Base-by-base conservation (phyloP, 1,140 invertebrate genomes). In the Phymastichus coffea region DNA sequence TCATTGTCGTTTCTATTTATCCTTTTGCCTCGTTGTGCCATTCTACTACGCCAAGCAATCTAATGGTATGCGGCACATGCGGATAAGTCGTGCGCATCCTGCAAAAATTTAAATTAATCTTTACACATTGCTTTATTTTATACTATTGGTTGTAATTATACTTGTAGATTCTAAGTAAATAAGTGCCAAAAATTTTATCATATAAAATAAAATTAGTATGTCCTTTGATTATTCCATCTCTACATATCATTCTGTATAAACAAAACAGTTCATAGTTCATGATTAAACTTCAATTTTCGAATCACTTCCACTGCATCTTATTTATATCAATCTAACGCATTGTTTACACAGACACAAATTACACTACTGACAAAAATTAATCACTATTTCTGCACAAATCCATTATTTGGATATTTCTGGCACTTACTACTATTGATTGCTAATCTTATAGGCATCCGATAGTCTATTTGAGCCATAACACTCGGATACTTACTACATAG, bases 1-100 rank as follows among this genome's bases (percentile, higher is more conserved):
- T 80, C 85, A 85, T 87, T 85, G 72, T 87, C 85, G 75, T 80
- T 80, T 80, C 82, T 82, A 73, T 83, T 85, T 72, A 83, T 82
- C 76, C 85, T 81, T 76, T 87, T 88, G 66, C 81, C 84, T 83
- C 85, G 84, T 83, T 87, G 85, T 82, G 86, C 87, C 86, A 88
- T 85, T 78, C 78, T 84, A 75, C 69, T 77, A 76, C 71, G 70
- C 74, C 76, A 70, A 71, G 63, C 75, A 63, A 77, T 69, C 74
- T 79, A 79, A 65, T 74, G 68, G 64, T 76, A 76, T 69, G 72
- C 66, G 71, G 74, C 77, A 76, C 78, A 77, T 78, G 72, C 70
- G 71, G 70, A 73, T 70, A 69, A 72, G 67, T 70, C 69, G 65
- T 68, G 70, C 69, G 66, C 71, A 78, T 75, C 77, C 75, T 79